Conservation (phyloP, 2,797 vertebrate genomes). For the Takifugu rubripes region DNA sequence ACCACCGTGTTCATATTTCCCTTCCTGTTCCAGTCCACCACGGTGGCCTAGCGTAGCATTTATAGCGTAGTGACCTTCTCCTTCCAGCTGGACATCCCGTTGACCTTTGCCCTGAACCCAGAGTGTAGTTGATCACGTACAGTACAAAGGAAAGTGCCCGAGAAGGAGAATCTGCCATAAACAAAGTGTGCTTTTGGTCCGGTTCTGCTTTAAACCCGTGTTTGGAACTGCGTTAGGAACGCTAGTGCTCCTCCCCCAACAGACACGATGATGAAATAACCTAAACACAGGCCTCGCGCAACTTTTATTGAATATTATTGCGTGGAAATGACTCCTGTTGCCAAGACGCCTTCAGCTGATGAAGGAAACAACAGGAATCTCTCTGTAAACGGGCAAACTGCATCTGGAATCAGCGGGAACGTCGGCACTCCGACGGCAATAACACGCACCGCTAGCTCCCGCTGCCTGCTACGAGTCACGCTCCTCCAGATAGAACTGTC, state of each 20-base stretch:
- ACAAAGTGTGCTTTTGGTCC: slow-evolving; percentile 27
- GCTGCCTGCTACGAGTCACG: slow-evolving; percentile 42
- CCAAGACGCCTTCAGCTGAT: slow-evolving; percentile 8
- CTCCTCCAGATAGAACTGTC: slow-evolving; percentile 41
- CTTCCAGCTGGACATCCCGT: slow-evolving; percentile 28
- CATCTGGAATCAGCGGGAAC: slow-evolving; percentile 25
- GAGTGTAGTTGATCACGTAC: slow-evolving; percentile 10
- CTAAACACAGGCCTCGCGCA: too few species aligned
- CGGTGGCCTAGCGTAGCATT: background rate
- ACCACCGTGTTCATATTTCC: slow-evolving; percentile 42
- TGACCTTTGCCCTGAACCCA: background rate
- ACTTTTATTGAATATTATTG: slow-evolving; percentile 31
- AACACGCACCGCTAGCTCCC: slow-evolving; percentile 49
- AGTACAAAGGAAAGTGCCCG: slow-evolving; percentile 51
- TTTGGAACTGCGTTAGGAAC: too few species aligned
- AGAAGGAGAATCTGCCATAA: slow-evolving; percentile 58
- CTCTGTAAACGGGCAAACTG: slow-evolving; percentile 15
- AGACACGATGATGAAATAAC: too few species aligned
- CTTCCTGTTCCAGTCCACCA: background rate
- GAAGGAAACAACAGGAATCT: slow-evolving; percentile 18
- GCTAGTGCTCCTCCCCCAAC: too few species aligned
- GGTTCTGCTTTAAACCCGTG: too few species aligned
- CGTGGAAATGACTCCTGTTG: slow-evolving; percentile 32
- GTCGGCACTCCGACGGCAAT: slow-evolving; percentile 42
- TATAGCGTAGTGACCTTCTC: background rate